Evolutionary conservation across 1,140 invertebrate genomes (phyloP).

Genomic region (Drosophila kurseongensis): DNA sequence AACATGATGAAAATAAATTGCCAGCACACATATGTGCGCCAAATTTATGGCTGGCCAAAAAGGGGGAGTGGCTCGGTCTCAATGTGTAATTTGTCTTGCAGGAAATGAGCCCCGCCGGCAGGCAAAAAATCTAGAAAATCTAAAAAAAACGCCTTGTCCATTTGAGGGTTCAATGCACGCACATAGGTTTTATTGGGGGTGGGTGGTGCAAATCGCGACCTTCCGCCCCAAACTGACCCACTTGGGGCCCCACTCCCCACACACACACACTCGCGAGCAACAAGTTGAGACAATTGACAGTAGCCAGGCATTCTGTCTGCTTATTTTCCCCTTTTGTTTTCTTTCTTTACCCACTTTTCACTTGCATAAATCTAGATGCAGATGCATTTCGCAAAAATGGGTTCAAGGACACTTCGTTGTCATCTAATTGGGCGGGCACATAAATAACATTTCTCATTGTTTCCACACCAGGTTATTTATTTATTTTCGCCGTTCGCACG

Average conservation of each 20-base stretch:
- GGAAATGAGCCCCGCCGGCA: constrained; percentile 36
- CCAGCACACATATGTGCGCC: constrained; percentile 68
- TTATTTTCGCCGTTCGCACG: constrained; percentile 50
- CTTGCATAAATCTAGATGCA: constrained; percentile 22
- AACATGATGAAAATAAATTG: constrained; percentile 79
- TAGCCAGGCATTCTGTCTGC: constrained; percentile 9
- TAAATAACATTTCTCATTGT: constrained; percentile 47
- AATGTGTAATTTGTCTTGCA: constrained; percentile 64
- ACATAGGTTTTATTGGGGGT: not conserved
- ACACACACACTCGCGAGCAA: constrained; percentile 15
- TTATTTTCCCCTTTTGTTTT: constrained; percentile 2
- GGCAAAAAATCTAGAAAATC: not conserved
- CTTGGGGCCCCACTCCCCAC: not conserved
- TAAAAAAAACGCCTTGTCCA: constrained; percentile 13
- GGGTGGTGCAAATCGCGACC: constrained; percentile 12
- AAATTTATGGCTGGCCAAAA: constrained; percentile 59
- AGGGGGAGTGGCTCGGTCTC: constrained; percentile 15
- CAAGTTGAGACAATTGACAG: constrained; percentile 49
- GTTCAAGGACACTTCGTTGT: constrained; percentile 45
- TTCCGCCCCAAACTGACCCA: constrained; percentile 34
- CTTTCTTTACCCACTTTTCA: not conserved
- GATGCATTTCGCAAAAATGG: constrained; percentile 15
- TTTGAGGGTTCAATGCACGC: constrained; percentile 45
- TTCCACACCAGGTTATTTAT: constrained; percentile 24
- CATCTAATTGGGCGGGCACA: constrained; percentile 31